Base-by-base conservation (phyloP, 2,888 invertebrate genomes). In the Parelbella ahira region DNA sequence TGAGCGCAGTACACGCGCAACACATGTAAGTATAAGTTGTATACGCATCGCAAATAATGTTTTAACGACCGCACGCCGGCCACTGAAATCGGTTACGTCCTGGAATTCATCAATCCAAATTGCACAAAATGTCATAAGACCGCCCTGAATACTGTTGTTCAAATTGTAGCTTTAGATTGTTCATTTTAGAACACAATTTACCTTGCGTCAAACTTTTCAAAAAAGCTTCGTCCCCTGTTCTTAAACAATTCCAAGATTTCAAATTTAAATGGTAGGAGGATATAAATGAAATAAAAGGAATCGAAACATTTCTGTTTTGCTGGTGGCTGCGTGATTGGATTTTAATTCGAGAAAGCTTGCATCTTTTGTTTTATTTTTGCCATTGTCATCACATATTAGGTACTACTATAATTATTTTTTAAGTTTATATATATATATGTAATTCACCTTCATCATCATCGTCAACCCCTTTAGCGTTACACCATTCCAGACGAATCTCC, bases 171-270 rank as follows among this genome's bases (percentile, higher is more conserved):
- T 63, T 67, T 73, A 73, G 62, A 47, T 28, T 50, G 44, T 51
- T 45, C 47, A 41, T 44, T 57, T 62, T 63, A 63, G 57, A 60
- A 19, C 13, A 48, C 29, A 48, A 56, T 47, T 54, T 61, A 55
- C 48, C 50, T 47, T 47, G 51, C 44, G 8, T 15, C n/a, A 44
- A 54, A 44, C 39, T 48, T 48, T 36, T 36, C 15, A 48, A 47
- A 58, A 48, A 47, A 44, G 46, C 54, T 79, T 78, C 78, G 81
- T 77, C 64, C 63, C 60, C 50, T 54, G 54, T 62, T 62, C 67
- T 66, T 60, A 79, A 74, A 72, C 78, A 80, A 80, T 82, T 68
- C 77, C 71, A 53, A 62, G 68, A 61, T 71, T 68, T 63, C 66
- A 69, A 75, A 68, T 73, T 72, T 70, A 73, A 71, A 72, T 59